phyloP scores from a whole-genome alignment of 2,113 vertebrate species.

The Andinoacara biseriatus region DNA sequence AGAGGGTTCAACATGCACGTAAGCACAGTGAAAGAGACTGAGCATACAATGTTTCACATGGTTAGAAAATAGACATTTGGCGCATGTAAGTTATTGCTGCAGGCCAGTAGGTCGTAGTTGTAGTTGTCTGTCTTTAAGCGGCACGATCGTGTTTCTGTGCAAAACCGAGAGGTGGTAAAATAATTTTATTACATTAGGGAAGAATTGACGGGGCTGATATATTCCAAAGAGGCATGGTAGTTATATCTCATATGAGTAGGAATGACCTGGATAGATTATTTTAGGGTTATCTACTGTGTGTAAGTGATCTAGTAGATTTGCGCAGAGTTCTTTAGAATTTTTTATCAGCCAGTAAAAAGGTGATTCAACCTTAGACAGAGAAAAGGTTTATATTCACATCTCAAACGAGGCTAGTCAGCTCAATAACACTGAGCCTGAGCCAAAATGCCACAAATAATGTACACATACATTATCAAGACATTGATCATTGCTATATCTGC shows the following conservation, averaged over 20 bases:
- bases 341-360: slow-evolving; percentile 7
- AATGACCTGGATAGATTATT: slow-evolving; percentile 7
- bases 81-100: slow-evolving; percentile 62
- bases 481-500: slow-evolving; percentile 46
- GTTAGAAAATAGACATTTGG: slow-evolving; percentile 59
- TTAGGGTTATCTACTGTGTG: neutral
- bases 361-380: slow-evolving; percentile 8
- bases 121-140: slow-evolving; percentile 68
- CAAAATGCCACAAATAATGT: slow-evolving; percentile 34
- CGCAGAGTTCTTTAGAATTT: neutral
- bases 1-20: slow-evolving; percentile 15
- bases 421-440: neutral
- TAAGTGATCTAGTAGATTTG: neutral
- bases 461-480: slow-evolving; percentile 46
- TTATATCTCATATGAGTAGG: slow-evolving; percentile 49
- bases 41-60: slow-evolving; percentile 55
- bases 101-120: slow-evolving; percentile 50
- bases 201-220: slow-evolving; percentile 55
- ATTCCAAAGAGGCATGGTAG: slow-evolving; percentile 37
- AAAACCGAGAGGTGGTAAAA: slow-evolving; percentile 67
- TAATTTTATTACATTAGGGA: slow-evolving; percentile 61
- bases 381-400: slow-evolving; percentile 24
- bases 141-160: slow-evolving; percentile 65
- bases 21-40: slow-evolving; percentile 36
- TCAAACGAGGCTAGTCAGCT: neutral